Evolutionary conservation across 30 jellyfish, hydroid and myxozoan species (phyloP).

Genomic region (Calvadosia cruxmelitensis): DNA sequence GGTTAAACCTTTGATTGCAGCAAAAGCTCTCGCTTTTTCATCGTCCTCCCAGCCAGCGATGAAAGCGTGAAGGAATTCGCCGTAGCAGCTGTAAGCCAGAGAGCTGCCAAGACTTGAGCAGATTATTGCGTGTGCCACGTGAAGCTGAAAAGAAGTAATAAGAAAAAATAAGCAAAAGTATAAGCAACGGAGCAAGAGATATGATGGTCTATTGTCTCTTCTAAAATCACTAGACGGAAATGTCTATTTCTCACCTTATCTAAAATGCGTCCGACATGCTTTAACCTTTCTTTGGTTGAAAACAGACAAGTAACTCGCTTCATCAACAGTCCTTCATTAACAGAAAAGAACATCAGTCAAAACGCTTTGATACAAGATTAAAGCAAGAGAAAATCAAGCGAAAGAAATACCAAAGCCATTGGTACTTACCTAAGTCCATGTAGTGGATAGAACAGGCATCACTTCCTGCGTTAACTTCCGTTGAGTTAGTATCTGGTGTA

Average conservation of each 20-base stretch:
- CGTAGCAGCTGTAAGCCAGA: conserved; percentile 90
- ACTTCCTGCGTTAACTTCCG: too few species aligned
- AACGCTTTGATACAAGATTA: too few species aligned
- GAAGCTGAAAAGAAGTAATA: conserved; percentile 34
- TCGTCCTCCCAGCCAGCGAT: conserved; percentile 97
- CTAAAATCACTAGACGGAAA: too few species aligned
- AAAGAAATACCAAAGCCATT: background rate
- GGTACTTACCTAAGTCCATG: too few species aligned
- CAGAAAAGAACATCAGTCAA: background rate
- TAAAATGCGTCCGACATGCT: conserved; percentile 69
- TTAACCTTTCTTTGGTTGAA: conserved; percentile 74
- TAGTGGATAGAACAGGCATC: too few species aligned
- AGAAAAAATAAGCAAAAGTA: background rate
- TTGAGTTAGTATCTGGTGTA: too few species aligned
- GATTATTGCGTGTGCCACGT: conserved; percentile 74
- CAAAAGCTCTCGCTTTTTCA: conserved; percentile 73
- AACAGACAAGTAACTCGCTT: conserved; percentile 72
- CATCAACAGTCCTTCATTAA: conserved; percentile 44
- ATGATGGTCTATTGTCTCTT: background rate
- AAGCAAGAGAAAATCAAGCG: background rate
- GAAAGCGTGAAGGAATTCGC: conserved; percentile 81
- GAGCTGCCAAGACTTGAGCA: conserved; percentile 86
- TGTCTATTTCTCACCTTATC: conserved; percentile 79
- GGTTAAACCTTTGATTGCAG: conserved; percentile 83
- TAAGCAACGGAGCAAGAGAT: background rate